A percentile compares a stretch with the other conserved stretches of the same genome.
Evolutionary conservation across 2,888 invertebrate species (phyloP).

Genomic region (Nemapogon koenigi): DNA sequence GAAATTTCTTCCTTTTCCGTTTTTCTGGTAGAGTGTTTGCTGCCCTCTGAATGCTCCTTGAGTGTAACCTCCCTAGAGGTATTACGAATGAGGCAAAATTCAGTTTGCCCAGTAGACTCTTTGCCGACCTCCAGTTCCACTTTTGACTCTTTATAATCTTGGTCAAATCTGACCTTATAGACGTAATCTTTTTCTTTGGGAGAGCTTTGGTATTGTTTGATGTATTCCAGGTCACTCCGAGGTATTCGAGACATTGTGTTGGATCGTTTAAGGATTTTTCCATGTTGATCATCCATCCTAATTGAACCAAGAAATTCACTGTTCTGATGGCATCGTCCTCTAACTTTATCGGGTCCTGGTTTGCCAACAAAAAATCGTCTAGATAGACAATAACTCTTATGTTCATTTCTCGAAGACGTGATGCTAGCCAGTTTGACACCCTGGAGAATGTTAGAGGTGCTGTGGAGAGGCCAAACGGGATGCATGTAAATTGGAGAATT

Average conservation of each 20-base stretch:
- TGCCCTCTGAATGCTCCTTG: slow-evolving; percentile 15
- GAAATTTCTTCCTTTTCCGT: background rate
- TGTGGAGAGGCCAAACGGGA: slow-evolving; percentile 18
- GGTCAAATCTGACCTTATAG: background rate
- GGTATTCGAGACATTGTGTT: slow-evolving; percentile 12
- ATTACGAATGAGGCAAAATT: slow-evolving; percentile 16
- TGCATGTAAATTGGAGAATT: slow-evolving; percentile 16
- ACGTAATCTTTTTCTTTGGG: slow-evolving; percentile 6
- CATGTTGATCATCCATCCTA: slow-evolving; percentile 17
- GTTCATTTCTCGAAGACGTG: slow-evolving; percentile 12
- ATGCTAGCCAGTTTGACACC: slow-evolving; percentile 18
- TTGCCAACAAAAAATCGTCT: slow-evolving; percentile 18
- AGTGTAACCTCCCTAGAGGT: slow-evolving; percentile 14
- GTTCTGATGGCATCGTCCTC: slow-evolving; percentile 11
- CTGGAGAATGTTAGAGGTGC: slow-evolving; percentile 15
- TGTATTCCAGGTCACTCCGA: slow-evolving; percentile 16
- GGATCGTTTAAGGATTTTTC: slow-evolving; percentile 14
- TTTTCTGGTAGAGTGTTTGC: slow-evolving; percentile 1
- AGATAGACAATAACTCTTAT: slow-evolving; percentile 17
- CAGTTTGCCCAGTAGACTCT: slow-evolving; percentile 15
- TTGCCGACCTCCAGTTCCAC: slow-evolving; percentile 12
- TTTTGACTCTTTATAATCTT: slow-evolving; percentile 1
- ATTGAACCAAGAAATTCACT: slow-evolving; percentile 4
- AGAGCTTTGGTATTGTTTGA: slow-evolving; percentile 6
- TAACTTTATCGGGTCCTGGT: slow-evolving; percentile 11